Evolutionary conservation across 2,113 vertebrate genomes (phyloP).

Genomic region (Casuarius casuarius): DNA sequence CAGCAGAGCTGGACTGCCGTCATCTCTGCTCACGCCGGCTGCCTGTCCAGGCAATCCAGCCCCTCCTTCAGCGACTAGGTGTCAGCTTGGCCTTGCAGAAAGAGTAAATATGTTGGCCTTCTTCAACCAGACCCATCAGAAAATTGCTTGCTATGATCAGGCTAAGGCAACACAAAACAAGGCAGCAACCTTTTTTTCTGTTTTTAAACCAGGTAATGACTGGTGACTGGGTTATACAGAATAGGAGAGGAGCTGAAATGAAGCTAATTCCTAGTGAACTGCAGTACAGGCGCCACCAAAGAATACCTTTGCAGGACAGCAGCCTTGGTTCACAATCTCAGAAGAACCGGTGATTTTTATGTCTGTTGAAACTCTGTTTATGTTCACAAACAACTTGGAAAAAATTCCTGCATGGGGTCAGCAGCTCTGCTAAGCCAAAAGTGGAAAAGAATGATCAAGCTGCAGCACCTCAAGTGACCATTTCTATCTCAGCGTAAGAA

Average conservation of each 20-base stretch:
- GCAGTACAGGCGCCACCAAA: background rate
- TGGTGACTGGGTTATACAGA: background rate
- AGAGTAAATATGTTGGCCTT: background rate
- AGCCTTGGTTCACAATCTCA: background rate
- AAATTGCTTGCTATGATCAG: background rate
- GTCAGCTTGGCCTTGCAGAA: background rate
- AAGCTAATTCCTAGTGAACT: background rate
- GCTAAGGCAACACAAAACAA: background rate
- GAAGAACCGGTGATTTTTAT: background rate
- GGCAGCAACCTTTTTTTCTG: too few relatives aligned
- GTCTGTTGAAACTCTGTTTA: background rate
- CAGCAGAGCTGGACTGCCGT: background rate
- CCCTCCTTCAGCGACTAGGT: background rate
- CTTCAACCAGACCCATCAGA: background rate
- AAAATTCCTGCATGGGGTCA: background rate
- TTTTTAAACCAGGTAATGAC: too few relatives aligned
- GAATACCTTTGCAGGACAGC: background rate
- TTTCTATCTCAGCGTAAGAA: background rate
- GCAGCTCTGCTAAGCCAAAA: background rate
- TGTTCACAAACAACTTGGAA: background rate
- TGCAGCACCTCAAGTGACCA: background rate
- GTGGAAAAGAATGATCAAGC: background rate
- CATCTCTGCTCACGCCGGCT: too few relatives aligned
- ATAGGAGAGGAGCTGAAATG: background rate
- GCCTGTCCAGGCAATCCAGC: too few relatives aligned